Conservation (phyloP, 2,888 invertebrate species). For the Patella depressa region DNA sequence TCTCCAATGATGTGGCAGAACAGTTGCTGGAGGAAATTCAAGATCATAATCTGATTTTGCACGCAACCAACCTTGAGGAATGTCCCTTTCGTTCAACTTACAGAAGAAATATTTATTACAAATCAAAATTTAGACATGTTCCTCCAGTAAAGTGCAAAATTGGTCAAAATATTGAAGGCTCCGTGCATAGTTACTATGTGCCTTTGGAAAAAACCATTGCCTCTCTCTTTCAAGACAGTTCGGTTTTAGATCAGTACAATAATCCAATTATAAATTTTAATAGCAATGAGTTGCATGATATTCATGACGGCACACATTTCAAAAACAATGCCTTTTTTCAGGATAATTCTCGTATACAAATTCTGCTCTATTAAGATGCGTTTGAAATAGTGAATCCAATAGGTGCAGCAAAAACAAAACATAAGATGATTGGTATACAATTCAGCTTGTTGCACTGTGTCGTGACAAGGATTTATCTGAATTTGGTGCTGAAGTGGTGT, state of each 20-base stretch:
- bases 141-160: constrained; percentile 5
- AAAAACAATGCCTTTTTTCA: constrained; percentile 5
- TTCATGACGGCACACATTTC: constrained; percentile 4
- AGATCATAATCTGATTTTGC: too few species aligned
- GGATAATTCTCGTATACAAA: constrained; percentile 10
- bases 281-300: not conserved
- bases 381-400: constrained; percentile 10
- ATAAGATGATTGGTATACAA: too few species aligned
- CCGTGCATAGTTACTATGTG: constrained; percentile 8
- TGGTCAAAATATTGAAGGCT: constrained; percentile 7
- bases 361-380: constrained; percentile 3
- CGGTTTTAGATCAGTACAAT: not conserved
- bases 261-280: constrained; percentile 7
- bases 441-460: constrained; percentile 8
- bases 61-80: not conserved
- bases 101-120: constrained; percentile 10
- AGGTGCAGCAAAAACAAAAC: constrained; percentile 2
- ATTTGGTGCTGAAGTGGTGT: constrained; percentile 5
- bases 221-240: constrained; percentile 1
- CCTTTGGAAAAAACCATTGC: not conserved
- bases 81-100: constrained; percentile 6
- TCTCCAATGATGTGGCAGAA: constrained; percentile 1
- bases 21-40: too few species aligned
- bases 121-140: constrained; percentile 10
- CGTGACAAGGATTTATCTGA: constrained; percentile 8